phyloP scores from a whole-genome alignment of 1,140 invertebrate species.

The Phymorhynchus buccinoides region DNA sequence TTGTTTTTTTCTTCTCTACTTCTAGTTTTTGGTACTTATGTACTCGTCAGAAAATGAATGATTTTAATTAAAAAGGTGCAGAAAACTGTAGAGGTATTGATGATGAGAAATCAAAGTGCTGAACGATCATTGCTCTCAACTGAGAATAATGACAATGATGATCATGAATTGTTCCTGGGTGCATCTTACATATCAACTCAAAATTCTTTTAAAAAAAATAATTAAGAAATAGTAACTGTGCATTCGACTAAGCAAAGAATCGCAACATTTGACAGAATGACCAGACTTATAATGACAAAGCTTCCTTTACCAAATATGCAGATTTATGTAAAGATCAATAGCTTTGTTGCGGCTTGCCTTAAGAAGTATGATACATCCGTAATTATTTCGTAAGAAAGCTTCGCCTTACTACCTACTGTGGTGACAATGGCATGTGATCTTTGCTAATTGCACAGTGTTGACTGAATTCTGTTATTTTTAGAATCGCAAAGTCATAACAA shows the following conservation, averaged over 20 bases:
- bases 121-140: no score
- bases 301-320: no score
- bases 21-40: no score
- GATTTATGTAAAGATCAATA: not conserved
- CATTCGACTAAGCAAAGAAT: no score
- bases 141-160: no score
- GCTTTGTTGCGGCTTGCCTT: not conserved
- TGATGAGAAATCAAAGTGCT: no score
- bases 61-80: not conserved
- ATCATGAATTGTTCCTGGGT: no score
- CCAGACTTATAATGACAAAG: no score
- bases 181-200: no score
- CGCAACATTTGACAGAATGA: no score
- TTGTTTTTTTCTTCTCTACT: not conserved
- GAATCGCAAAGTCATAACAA: not conserved
- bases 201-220: no score
- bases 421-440: not conserved
- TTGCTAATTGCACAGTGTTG: not conserved
- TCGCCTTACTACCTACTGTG: not conserved
- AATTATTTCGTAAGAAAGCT: not conserved
- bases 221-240: no score
- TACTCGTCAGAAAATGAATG: not conserved
- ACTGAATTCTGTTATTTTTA: not conserved
- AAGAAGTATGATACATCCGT: not conserved
- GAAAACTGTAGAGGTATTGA: not conserved